Evolutionary conservation across 2,797 vertebrate species (phyloP), one percentile per base, ranked within the genome.

Genomic region (Pangasius macronema): DNA sequence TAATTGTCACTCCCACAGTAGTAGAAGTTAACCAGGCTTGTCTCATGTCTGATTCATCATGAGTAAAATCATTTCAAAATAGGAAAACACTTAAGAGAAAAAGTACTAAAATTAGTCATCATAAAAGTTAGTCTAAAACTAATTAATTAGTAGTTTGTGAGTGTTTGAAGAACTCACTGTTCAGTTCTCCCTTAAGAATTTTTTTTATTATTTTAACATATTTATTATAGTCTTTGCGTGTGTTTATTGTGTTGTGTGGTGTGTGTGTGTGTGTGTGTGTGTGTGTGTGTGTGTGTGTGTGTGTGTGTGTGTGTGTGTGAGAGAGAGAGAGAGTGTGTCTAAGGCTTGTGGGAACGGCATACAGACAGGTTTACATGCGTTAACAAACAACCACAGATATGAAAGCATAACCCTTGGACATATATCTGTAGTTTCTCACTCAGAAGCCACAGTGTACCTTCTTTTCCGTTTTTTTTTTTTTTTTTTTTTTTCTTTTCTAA

Each of bases 21-120:
- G 24, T 10, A 49, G 75, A n/a, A 46, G 80, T 82, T 65, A 65
- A 82, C 11, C 27, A 82, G 61, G 49, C 79, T 65, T 67, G 42
- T 30, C 2, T 82, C 36, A 65, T 27, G 36, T n/a, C 57, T 82
- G 80, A 65, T 82, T 77, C 51, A 72, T 70, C 49, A 70, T 39
- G 13, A 24, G 3, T 18, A 55, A 20, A 73, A 59, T 51, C 30
- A 0, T 57, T 57, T 79, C 30, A 53, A 59, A 59, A 42, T 53
- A 42, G 8, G 14, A 73, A 39, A 59, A 72, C 7, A 46, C 33
- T n/a, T 61, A 6, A 79, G 30, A 79, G 57, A 55, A 55, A 55
- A 79, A 57, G 9, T 22, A 51, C 13, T 10, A n/a, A n/a, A 18
- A 76, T 72, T 8, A 36, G 18, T 70, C 1, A 5, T 49, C 42